Evolutionary conservation across 2,113 vertebrate species (phyloP).

Genomic region (Cinclus mexicanus): DNA sequence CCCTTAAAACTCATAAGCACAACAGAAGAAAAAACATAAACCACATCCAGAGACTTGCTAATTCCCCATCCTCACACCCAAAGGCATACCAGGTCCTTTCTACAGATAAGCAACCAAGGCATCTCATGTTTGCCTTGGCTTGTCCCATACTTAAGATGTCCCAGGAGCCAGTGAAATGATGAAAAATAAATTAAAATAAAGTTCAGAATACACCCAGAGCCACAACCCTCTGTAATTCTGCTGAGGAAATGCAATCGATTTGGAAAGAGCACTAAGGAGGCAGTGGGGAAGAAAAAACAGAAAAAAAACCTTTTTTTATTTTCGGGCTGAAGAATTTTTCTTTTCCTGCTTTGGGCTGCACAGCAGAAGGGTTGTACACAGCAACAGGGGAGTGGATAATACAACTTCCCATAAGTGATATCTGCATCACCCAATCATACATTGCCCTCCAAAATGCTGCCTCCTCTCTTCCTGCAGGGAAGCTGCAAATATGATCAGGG

Average conservation of each 20-base stretch:
- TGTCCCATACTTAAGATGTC: background rate
- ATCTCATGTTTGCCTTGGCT: background rate
- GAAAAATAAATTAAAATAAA: background rate
- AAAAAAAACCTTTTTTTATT: background rate
- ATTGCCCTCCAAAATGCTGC: background rate
- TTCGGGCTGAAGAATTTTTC: background rate
- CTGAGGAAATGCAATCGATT: background rate
- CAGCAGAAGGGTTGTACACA: background rate
- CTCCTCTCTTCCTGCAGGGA: background rate
- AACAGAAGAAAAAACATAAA: background rate
- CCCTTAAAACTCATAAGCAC: background rate
- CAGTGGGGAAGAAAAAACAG: background rate
- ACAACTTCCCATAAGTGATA: background rate
- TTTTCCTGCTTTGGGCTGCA: background rate
- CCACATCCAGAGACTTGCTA: background rate
- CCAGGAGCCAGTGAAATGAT: background rate
- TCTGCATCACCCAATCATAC: fast-evolving
- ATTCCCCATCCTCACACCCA: background rate
- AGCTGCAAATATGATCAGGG: background rate
- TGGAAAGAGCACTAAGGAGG: background rate
- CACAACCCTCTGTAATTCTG: background rate
- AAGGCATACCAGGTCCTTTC: background rate
- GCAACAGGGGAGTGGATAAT: background rate
- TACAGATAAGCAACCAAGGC: background rate
- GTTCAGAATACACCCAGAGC: background rate